A percentile compares a stretch with the other conserved stretches of the same genome.
Evolutionary conservation across 2,113 vertebrate genomes (phyloP).

Genomic region (Melierax canorus): DNA sequence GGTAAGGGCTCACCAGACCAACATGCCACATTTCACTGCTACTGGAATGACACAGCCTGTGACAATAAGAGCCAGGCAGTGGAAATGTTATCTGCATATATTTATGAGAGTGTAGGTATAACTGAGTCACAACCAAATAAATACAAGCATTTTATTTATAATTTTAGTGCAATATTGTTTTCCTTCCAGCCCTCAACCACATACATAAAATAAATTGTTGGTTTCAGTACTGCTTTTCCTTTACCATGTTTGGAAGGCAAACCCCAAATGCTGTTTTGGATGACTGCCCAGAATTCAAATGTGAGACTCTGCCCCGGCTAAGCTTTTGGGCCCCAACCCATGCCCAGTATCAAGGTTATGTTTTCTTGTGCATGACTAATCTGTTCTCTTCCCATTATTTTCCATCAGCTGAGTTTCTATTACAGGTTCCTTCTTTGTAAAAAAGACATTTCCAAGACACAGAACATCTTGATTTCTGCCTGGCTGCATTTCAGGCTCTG

Average conservation of each 20-base stretch:
- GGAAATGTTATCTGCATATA: rapidly evolving
- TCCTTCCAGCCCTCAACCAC: not conserved
- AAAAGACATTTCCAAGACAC: not conserved
- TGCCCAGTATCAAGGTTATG: not conserved
- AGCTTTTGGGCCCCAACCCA: not conserved
- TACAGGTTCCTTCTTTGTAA: not conserved
- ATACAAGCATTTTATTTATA: not conserved
- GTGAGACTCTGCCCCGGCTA: not conserved
- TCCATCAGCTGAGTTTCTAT: not conserved
- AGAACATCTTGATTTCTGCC: not conserved
- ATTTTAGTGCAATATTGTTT: not conserved
- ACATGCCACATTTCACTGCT: rapidly evolving
- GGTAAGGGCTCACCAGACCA: not conserved
- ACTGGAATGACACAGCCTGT: rapidly evolving
- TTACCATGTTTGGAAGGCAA: not conserved
- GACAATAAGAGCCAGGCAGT: not conserved
- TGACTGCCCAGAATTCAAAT: not conserved
- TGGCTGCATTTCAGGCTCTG: not conserved
- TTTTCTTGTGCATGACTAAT: not conserved
- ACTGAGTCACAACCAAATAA: not conserved
- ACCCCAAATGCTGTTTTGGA: not conserved
- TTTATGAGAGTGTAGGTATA: not conserved
- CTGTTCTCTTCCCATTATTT: not conserved
- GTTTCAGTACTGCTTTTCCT: not conserved
- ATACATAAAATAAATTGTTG: not conserved